These are phyloP conservation scores for Penaeus monodon DNA, from an alignment of 2,888 invertebrate genomes.

Conservation along the genomic window DNA sequence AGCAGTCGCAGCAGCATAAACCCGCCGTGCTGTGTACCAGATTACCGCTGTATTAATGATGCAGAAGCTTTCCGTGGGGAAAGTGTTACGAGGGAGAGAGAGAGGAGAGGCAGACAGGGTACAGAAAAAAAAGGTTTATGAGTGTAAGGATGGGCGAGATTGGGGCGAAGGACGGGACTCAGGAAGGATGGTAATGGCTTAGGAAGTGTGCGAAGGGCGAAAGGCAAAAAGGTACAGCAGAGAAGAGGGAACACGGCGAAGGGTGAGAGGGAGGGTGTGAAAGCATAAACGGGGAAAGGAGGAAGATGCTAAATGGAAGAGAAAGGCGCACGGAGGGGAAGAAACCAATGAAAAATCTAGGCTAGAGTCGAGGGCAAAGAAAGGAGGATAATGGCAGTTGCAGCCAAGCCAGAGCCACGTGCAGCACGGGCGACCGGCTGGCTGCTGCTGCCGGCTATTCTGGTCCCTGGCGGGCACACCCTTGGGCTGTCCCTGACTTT, in stretches of 20 bases:
- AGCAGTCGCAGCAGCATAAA: no score
- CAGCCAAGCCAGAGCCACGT: no score
- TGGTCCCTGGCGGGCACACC: no score
- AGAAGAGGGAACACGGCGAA: background rate
- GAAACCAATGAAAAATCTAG: background rate
- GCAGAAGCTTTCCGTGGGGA: no score
- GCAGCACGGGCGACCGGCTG: no score
- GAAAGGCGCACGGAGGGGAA: background rate
- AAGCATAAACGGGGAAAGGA: conserved; percentile 7
- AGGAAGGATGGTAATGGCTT: background rate
- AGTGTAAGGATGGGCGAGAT: background rate
- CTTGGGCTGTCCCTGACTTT: no score
- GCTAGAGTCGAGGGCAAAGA: background rate
- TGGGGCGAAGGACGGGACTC: background rate
- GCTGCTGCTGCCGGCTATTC: no score
- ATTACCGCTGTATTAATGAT: no score
- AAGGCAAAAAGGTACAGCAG: background rate
- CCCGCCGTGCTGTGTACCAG: no score
- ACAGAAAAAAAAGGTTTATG: conserved; percentile 6
- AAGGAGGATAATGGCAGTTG: no score
- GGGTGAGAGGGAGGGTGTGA: conserved; percentile 8
- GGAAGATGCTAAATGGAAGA: background rate
- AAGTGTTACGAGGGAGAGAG: no score
- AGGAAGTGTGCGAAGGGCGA: background rate
- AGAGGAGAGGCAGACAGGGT: background rate